These are phyloP conservation scores for Lysiphlebus fabarum DNA, from an alignment of 1,140 invertebrate genomes.

Conservation along the genomic window DNA sequence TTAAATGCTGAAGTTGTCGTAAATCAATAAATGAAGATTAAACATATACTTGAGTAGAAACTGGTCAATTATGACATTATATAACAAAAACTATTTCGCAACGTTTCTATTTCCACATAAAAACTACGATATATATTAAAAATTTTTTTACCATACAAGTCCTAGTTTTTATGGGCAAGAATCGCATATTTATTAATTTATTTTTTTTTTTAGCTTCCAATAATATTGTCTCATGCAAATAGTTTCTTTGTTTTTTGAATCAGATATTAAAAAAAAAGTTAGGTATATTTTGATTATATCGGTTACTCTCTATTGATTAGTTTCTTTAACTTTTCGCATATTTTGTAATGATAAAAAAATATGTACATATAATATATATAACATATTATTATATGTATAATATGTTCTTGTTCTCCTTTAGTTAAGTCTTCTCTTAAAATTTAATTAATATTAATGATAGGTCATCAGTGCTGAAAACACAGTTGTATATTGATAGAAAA, in stretches of 20 bases:
- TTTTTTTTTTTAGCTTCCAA: constrained; percentile 34
- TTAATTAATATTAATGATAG: constrained; percentile 55
- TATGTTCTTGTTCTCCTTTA: constrained; percentile 44
- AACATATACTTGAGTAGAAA: no score
- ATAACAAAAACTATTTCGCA: no score
- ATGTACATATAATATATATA: constrained; percentile 52
- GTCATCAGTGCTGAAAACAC: constrained; percentile 46
- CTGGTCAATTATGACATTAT: no score
- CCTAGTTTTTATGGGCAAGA: constrained; percentile 7
- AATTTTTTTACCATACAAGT: no score
- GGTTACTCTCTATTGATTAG: constrained; percentile 1
- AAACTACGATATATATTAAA: no score
- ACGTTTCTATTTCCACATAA: no score
- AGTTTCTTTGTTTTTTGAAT: constrained; percentile 18
- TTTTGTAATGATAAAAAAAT: constrained; percentile 57
- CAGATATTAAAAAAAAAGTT: constrained; percentile 48
- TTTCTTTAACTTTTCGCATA: constrained; percentile 38
- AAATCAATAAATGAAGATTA: neutral
- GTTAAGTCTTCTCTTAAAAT: constrained; percentile 51
- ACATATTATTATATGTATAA: no score
- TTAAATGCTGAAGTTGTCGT: constrained; percentile 2
- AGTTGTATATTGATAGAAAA: constrained; percentile 54
- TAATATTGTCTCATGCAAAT: constrained; percentile 52
- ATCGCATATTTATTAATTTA: constrained; percentile 5
- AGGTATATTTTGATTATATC: constrained; percentile 30